Conservation (phyloP, 1,140 invertebrate genomes). For the Tribolium madens region DNA sequence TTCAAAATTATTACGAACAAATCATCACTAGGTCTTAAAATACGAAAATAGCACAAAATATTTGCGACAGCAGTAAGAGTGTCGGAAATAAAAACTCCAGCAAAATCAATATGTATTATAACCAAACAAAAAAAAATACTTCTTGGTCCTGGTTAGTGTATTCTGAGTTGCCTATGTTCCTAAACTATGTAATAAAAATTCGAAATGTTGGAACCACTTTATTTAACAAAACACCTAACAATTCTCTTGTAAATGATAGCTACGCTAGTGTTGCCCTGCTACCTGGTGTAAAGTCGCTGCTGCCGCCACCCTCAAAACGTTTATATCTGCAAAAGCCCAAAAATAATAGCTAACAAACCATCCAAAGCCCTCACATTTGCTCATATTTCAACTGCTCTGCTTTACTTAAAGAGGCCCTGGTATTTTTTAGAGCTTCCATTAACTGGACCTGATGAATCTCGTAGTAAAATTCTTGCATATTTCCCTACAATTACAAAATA, state of each 20-base stretch:
- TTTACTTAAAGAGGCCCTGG: slow-evolving; percentile 74
- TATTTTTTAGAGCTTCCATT: slow-evolving; percentile 70
- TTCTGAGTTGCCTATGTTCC: no score
- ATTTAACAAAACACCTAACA: background rate
- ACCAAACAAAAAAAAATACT: background rate
- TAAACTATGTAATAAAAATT: no score
- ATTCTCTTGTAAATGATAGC: background rate
- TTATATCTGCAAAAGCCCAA: slow-evolving; percentile 51
- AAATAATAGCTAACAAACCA: slow-evolving; percentile 21
- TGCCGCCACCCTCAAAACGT: slow-evolving; percentile 49
- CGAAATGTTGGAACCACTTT: no score
- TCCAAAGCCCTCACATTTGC: slow-evolving; percentile 69
- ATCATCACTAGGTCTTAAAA: background rate
- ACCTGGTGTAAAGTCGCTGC: slow-evolving; percentile 37
- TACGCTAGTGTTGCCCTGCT: slow-evolving; percentile 46
- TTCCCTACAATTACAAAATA: slow-evolving; percentile 3
- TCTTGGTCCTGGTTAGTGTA: no score
- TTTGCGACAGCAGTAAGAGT: background rate
- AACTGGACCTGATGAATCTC: slow-evolving; percentile 67
- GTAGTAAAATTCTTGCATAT: slow-evolving; percentile 2
- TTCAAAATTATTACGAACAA: background rate
- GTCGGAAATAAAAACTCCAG: background rate
- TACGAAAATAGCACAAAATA: no score
- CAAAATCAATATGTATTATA: background rate
- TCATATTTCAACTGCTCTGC: slow-evolving; percentile 74